A percentile compares a stretch with the other conserved stretches of the same genome.
Conservation (phyloP, 64 coral and sea anemone genomes). For the Cladopsammia gracilis region DNA sequence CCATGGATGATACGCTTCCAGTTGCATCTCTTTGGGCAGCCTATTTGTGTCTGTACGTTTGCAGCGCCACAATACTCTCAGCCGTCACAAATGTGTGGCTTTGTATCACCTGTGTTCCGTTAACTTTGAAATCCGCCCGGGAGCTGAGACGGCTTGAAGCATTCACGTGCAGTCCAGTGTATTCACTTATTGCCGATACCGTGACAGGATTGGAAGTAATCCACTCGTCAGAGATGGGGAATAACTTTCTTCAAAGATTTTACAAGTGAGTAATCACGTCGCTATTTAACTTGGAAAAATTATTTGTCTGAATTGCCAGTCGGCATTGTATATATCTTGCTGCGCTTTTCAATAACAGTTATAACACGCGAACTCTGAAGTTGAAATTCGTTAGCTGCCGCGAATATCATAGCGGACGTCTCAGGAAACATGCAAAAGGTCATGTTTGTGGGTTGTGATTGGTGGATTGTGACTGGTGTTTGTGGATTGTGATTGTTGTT, state of each 20-base stretch:
- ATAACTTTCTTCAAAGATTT: conserved; percentile 12
- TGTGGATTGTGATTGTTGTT: no score
- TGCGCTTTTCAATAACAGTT: no score
- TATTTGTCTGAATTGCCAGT: no score
- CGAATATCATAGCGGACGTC: no score
- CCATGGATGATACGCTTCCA: conserved; percentile 23
- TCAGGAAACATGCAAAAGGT: no score
- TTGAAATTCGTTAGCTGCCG: no score
- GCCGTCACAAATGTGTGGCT: conserved; percentile 53
- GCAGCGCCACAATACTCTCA: background rate
- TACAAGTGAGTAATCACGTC: conserved; percentile 11
- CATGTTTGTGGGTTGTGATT: no score
- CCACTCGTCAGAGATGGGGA: conserved; percentile 55
- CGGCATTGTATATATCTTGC: no score
- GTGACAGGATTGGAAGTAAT: conserved; percentile 65
- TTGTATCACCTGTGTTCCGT: conserved; percentile 22
- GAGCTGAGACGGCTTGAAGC: conserved; percentile 65
- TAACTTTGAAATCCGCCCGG: conserved; percentile 17
- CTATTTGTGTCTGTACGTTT: background rate
- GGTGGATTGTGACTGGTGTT: no score
- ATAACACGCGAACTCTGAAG: no score
- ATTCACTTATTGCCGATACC: conserved; percentile 63
- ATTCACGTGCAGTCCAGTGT: conserved; percentile 62
- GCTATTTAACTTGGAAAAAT: no score
- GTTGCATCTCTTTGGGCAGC: background rate